Base-by-base conservation (phyloP, 1,140 invertebrate species). In the Ladona fulva region DNA sequence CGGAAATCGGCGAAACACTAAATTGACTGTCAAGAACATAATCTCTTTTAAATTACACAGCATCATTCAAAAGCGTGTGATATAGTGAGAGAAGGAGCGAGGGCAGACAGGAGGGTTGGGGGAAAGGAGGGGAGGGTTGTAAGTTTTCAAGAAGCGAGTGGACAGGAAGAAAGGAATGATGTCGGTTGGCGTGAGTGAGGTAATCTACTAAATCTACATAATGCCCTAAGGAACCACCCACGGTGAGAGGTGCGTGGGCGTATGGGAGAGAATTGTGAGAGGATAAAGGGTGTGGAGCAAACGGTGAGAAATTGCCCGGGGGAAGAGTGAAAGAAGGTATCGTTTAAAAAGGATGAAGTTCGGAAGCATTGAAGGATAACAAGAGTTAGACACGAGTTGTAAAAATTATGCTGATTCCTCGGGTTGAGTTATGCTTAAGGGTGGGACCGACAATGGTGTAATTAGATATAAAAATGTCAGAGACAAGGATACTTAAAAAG, bases 391-490 rank as follows among this genome's bases (percentile, higher is more conserved):
- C 52, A 66, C 52, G 52, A 66, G 52, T 66, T 3, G n/a, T 66
- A 66, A 66, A 66, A 66, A 66, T 66, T 66, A 66, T 66, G 52
- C 52, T 66, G n/a, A 66, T 66, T 66, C 52, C 52, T 12, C 52
- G 12, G 52, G 52, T 66, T 5, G 52, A 66, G 52, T 66, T 66
- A 66, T 66, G 52, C 52, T 66, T 12, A 5, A 37, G 52, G n/a
- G 52, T 5, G 52, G 52, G 52, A 66, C 44, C 52, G n/a, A 66
- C 52, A 66, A 66, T 66, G 52, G 52, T 16, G n/a, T 66, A 66
- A 66, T 66, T 22, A 66, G n/a, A 66, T 19, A 19, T 19, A 66
- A 66, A 66, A 66, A 66, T 12, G 52, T 19, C 52, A 66, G 52
- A 22, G 29, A 37, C 29, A 37, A 37, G 29, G 29, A 8, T 37